Conservation (phyloP, 2,888 invertebrate species). For the Drosophila conformis region DNA sequence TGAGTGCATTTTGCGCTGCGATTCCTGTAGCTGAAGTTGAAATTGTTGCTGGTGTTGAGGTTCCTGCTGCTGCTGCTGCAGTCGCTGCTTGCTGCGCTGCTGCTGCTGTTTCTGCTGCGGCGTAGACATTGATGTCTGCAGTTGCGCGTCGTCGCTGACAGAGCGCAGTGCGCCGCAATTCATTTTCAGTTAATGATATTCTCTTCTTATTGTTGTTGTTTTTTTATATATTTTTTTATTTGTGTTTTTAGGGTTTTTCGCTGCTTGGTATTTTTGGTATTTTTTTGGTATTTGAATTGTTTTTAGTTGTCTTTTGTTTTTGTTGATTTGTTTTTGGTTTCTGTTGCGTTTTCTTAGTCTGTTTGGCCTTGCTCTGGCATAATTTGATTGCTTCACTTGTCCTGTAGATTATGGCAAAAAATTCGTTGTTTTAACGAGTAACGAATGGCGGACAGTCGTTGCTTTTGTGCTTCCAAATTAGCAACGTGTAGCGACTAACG, state of each 20-base stretch:
- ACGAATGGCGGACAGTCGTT: neutral
- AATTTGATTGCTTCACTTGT: constrained; percentile 41
- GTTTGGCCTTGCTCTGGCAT: constrained; percentile 56
- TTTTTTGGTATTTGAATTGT: constrained; percentile 51
- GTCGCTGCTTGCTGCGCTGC: constrained; percentile 41
- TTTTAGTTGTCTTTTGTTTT: constrained; percentile 30
- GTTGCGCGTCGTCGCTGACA: constrained; percentile 77
- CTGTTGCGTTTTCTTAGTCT: constrained; percentile 43
- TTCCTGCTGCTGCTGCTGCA: constrained; percentile 25
- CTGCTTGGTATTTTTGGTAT: constrained; percentile 52
- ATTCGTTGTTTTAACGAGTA: constrained; percentile 12
- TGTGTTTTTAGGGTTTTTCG: constrained; percentile 6
- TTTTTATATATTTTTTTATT: constrained; percentile 19
- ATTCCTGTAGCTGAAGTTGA: constrained; percentile 25
- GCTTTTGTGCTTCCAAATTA: neutral
- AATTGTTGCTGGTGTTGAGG: constrained; percentile 35
- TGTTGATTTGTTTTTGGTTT: constrained; percentile 46
- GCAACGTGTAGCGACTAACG: neutral
- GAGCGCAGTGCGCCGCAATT: constrained; percentile 84
- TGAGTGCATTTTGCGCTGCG: constrained; percentile 64
- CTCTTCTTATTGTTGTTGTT: constrained; percentile 13
- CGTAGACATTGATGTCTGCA: constrained; percentile 35
- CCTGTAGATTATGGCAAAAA: constrained; percentile 21
- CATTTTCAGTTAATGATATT: constrained; percentile 64
- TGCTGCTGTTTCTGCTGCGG: constrained; percentile 34